A percentile compares a stretch with the other conserved stretches of the same genome.
phyloP scores from a whole-genome alignment of 2,888 invertebrate species.

The Macrostomum cliftonense region DNA sequence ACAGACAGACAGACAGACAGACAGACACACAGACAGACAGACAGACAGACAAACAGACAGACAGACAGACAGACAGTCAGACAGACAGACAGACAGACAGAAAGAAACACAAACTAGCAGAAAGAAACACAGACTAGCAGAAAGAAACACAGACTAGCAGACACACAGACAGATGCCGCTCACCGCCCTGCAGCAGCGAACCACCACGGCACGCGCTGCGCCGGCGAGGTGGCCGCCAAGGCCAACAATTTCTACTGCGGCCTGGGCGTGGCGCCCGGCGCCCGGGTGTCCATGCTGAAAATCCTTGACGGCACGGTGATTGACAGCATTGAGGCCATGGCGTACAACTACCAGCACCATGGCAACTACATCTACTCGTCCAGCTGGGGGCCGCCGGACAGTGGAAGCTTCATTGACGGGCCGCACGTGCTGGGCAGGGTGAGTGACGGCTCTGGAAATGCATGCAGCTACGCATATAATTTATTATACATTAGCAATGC shows the following conservation, averaged over 20 bases:
- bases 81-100: too few relatives aligned
- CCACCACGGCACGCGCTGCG: conserved; percentile 38
- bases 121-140: too few relatives aligned
- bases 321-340: conserved; percentile 35
- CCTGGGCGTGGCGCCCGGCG: conserved; percentile 36
- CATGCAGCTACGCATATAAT: too few relatives aligned
- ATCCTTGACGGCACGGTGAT: conserved; percentile 38
- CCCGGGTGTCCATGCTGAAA: conserved; percentile 29
- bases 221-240: conserved; percentile 37
- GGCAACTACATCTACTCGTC: conserved; percentile 10
- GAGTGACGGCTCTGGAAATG: too few relatives aligned
- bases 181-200: conserved; percentile 19
- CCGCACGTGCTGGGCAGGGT: conserved; percentile 34
- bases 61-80: too few relatives aligned
- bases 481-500: neutral
- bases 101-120: too few relatives aligned
- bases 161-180: too few relatives aligned
- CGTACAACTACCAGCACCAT: conserved; percentile 27
- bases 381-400: conserved; percentile 40
- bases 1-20: too few relatives aligned
- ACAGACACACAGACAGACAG: too few relatives aligned
- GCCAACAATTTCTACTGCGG: conserved; percentile 33
- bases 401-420: conserved; percentile 38
- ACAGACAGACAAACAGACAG: too few relatives aligned
- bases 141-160: too few relatives aligned